These are phyloP conservation scores for Benitochromis conjunctus DNA, from an alignment of 2,113 vertebrate species.

Conservation along the genomic window DNA sequence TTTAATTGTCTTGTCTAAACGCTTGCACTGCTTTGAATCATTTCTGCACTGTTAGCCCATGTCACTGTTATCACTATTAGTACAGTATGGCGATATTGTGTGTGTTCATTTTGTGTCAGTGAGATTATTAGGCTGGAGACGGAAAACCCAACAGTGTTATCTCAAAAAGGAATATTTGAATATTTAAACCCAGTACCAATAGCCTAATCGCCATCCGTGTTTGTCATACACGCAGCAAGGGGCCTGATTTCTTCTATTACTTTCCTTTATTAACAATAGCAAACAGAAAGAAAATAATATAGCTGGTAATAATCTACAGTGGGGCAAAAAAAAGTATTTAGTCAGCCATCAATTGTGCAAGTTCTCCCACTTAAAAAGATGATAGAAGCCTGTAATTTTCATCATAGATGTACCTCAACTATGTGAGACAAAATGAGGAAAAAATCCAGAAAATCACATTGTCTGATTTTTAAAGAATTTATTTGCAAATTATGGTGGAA, in stretches of 20 bases:
- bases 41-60: neutral
- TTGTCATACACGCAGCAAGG: neutral
- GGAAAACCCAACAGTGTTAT: neutral
- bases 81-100: neutral
- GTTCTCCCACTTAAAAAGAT: too few species aligned
- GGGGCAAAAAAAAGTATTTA: too few species aligned
- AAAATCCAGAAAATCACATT: too few species aligned
- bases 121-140: neutral
- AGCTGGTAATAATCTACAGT: neutral
- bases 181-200: neutral
- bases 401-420: too few species aligned
- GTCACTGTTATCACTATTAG: neutral
- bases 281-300: neutral
- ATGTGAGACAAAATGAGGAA: too few species aligned
- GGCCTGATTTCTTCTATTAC: neutral
- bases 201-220: neutral
- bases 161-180: neutral
- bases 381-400: too few species aligned
- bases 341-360: too few species aligned
- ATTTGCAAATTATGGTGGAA: too few species aligned
- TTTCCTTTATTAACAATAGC: neutral
- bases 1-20: conserved; percentile 1
- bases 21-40: neutral
- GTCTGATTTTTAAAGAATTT: too few species aligned
- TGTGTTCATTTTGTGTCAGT: neutral